Evolutionary conservation across 1,140 invertebrate genomes (phyloP).

Genomic region (Trichoplusia ni): DNA sequence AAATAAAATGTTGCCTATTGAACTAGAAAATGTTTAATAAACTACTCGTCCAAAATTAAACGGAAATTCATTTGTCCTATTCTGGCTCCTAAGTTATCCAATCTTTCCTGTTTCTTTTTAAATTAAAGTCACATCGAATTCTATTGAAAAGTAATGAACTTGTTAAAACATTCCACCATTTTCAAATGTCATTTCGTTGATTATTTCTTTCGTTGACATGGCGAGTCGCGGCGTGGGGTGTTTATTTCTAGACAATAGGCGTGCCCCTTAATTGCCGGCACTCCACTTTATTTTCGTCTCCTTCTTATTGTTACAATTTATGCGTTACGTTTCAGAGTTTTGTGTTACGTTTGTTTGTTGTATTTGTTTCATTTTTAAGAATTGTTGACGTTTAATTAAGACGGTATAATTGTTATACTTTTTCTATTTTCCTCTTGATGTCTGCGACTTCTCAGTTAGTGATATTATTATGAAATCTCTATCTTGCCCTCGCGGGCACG

Average conservation of each 20-base stretch:
- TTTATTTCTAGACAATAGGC: slow-evolving; percentile 46
- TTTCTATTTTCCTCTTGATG: no score
- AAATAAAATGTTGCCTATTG: no score
- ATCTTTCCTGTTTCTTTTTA: no score
- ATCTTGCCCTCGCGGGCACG: no score
- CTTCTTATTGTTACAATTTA: slow-evolving; percentile 28
- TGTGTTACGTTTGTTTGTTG: slow-evolving; percentile 10
- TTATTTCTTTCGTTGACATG: slow-evolving; percentile 31
- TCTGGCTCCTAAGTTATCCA: no score
- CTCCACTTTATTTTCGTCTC: slow-evolving; percentile 37
- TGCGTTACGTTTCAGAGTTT: slow-evolving; percentile 19
- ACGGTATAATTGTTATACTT: background rate
- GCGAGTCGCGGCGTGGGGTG: slow-evolving; percentile 35
- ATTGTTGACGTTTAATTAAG: background rate
- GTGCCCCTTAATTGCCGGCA: slow-evolving; percentile 47
- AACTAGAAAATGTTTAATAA: no score
- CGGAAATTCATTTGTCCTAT: no score
- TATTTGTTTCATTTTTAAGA: slow-evolving; percentile 19
- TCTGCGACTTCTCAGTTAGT: no score
- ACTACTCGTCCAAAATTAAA: no score
- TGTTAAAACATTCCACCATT: slow-evolving; percentile 12
- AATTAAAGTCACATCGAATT: background rate
- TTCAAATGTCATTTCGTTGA: slow-evolving; percentile 21
- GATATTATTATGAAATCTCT: no score
- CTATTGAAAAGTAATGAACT: slow-evolving; percentile 1